phyloP scores from a whole-genome alignment of 2,797 vertebrate genomes.

The Schizopygopsis malacanthus region DNA sequence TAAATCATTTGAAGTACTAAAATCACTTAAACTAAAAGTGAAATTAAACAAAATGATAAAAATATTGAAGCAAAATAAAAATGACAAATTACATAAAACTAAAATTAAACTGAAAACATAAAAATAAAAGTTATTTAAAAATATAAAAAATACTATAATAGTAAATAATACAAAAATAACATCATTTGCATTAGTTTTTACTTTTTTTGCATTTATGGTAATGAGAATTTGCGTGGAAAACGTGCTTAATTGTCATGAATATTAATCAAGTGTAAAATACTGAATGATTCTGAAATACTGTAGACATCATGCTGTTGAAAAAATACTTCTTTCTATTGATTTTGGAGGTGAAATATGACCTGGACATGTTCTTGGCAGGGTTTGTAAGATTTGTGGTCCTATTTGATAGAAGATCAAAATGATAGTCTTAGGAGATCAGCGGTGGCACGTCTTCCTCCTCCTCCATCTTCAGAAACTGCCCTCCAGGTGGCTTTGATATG shows the following conservation, averaged over 20 bases:
- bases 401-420: slow-evolving; percentile 47
- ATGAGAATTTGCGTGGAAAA: not conserved
- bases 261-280: not conserved
- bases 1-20: not conserved
- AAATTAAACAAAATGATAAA: not conserved
- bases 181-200: not conserved
- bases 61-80: not conserved
- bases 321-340: not conserved
- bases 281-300: not conserved
- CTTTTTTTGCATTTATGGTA: not conserved
- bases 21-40: not conserved
- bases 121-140: not conserved
- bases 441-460: slow-evolving; percentile 9
- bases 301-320: not conserved
- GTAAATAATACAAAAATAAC: too few relatives aligned
- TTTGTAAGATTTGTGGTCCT: slow-evolving; percentile 33
- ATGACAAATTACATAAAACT: not conserved
- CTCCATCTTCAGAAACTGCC: slow-evolving; percentile 23
- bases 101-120: not conserved
- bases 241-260: too few relatives aligned
- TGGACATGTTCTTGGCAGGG: slow-evolving; percentile 17
- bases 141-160: not conserved
- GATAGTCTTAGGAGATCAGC: slow-evolving; percentile 61
- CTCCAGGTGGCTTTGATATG: slow-evolving; percentile 34
- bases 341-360: slow-evolving; percentile 22